A percentile compares a stretch with the other conserved stretches of the same genome.
These are phyloP conservation scores for Brachyopa scutellaris DNA, from an alignment of 2,888 invertebrate species.

Conservation along the genomic window DNA sequence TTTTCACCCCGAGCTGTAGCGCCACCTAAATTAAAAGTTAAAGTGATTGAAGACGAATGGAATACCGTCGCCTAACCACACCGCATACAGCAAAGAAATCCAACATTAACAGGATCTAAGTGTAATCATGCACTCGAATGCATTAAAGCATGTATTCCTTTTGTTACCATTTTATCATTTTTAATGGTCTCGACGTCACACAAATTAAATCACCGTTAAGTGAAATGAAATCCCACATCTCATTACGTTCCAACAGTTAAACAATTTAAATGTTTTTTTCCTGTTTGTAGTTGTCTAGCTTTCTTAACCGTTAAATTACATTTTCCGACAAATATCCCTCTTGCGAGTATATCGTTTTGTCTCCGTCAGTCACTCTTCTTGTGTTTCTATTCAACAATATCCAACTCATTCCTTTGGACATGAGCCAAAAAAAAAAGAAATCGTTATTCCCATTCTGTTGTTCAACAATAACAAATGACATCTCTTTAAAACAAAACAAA, in stretches of 20 bases:
- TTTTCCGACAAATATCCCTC: constrained; percentile 60
- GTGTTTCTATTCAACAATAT: constrained; percentile 48
- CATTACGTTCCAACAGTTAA: constrained; percentile 38
- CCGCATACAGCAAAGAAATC: too few species aligned
- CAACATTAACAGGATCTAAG: too few species aligned
- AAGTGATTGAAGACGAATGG: too few species aligned
- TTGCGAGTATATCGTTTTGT: constrained; percentile 46
- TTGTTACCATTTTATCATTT: too few species aligned
- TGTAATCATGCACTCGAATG: too few species aligned
- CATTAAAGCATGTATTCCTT: too few species aligned
- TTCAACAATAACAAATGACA: constrained; percentile 71
- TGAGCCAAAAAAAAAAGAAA: constrained; percentile 68
- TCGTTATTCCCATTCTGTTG: constrained; percentile 68
- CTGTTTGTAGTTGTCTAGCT: constrained; percentile 30
- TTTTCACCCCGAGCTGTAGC: too few species aligned
- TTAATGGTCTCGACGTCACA: too few species aligned
- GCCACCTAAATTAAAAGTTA: too few species aligned
- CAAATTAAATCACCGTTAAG: constrained; percentile 44
- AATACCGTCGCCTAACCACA: too few species aligned
- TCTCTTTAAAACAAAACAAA: constrained; percentile 40
- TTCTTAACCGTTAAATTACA: constrained; percentile 63
- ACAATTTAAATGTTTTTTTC: constrained; percentile 48
- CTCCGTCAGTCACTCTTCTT: constrained; percentile 61
- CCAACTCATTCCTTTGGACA: constrained; percentile 69
- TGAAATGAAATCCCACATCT: constrained; percentile 39